phyloP scores from a whole-genome alignment of 2,888 invertebrate species.

The Platycheirus rosarum region DNA sequence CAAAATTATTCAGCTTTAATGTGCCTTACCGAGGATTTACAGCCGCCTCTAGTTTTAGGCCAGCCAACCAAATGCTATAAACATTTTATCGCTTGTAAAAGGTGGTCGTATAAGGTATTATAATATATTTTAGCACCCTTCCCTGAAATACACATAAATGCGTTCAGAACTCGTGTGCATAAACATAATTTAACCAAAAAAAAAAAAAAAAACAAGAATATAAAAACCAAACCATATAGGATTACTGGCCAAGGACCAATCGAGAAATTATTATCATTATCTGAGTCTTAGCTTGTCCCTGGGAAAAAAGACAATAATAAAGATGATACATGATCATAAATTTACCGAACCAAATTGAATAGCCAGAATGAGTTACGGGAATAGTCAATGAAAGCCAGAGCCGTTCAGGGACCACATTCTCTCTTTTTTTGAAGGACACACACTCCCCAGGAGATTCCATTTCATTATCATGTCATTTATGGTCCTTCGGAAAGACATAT shows the following conservation, averaged over 20 bases:
- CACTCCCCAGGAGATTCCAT: slow-evolving; percentile 22
- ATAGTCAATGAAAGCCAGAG: slow-evolving; percentile 4
- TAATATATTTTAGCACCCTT: slow-evolving; percentile 38
- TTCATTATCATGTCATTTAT: slow-evolving; percentile 65
- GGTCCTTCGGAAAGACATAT: slow-evolving; percentile 24
- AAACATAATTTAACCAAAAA: neutral
- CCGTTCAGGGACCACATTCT: neutral
- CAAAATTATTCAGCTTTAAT: slow-evolving; percentile 57
- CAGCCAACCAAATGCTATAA: slow-evolving; percentile 23
- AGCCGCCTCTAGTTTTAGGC: slow-evolving; percentile 10
- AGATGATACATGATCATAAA: slow-evolving; percentile 48
- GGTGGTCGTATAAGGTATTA: slow-evolving; percentile 3
- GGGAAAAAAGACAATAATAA: slow-evolving; percentile 17
- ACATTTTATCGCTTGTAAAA: slow-evolving; percentile 43
- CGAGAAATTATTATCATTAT: slow-evolving; percentile 31
- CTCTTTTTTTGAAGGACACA: slow-evolving; percentile 6
- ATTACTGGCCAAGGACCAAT: slow-evolving; percentile 36
- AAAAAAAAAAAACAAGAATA: slow-evolving; percentile 8
- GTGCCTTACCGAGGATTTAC: slow-evolving; percentile 56
- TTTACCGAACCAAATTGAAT: slow-evolving; percentile 26
- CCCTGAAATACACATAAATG: slow-evolving; percentile 51
- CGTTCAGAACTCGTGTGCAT: slow-evolving; percentile 2
- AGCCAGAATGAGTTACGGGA: slow-evolving; percentile 29
- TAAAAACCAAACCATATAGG: slow-evolving; percentile 9
- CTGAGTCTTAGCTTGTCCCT: slow-evolving; percentile 19